A percentile compares a stretch with the other conserved stretches of the same genome.
Evolutionary conservation across 2,888 invertebrate genomes (phyloP).

Genomic region (Chirona hameri): DNA sequence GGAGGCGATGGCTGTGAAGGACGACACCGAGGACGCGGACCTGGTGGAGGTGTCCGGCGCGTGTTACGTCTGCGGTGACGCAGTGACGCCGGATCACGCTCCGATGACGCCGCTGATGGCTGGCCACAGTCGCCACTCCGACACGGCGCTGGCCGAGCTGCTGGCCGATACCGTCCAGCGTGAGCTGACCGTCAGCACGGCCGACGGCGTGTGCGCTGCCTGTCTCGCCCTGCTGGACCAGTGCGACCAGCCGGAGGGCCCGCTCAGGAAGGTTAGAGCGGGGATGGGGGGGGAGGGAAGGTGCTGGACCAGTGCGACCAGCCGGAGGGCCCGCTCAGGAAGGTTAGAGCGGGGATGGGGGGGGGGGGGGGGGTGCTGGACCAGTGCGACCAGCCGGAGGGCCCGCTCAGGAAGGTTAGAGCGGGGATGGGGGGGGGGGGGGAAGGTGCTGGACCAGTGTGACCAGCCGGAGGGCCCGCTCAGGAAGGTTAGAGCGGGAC

Average conservation of each 20-base stretch:
- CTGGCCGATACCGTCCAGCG: constrained; percentile 24
- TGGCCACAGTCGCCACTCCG: neutral
- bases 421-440: neutral
- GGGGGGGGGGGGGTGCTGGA: neutral
- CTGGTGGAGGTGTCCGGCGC: neutral
- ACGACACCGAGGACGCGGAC: neutral
- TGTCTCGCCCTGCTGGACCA: neutral
- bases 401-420: neutral
- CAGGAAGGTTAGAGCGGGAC: no score
- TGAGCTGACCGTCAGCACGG: constrained; percentile 11
- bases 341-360: no score
- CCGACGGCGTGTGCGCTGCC: neutral
- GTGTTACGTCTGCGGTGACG: constrained; percentile 11
- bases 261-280: neutral
- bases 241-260: neutral
- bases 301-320: no score
- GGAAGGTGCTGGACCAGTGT: no score
- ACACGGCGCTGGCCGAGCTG: constrained; percentile 25
- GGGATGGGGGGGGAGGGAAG: no score
- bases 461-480: neutral
- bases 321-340: neutral
- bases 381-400: neutral
- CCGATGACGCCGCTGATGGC: neutral
- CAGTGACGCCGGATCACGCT: neutral
- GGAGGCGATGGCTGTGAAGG: neutral